Base-by-base conservation (phyloP, 2,113 vertebrate species). In the Ammodytes dubius region DNA sequence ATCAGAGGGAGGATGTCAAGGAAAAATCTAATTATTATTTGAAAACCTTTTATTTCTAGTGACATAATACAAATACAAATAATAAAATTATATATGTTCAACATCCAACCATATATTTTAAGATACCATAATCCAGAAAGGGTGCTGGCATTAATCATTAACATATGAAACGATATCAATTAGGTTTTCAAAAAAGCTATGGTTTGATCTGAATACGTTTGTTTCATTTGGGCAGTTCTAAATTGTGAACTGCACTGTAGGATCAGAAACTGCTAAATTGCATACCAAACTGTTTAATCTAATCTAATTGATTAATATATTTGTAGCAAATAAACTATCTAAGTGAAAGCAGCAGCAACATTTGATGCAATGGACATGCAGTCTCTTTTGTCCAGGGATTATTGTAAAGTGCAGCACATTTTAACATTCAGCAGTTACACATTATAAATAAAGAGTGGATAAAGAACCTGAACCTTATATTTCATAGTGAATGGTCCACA, bases 401-500 rank as follows among this genome's bases (percentile, higher is more conserved):
- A 59, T 27, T 50, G 67, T 7, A 40, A 58, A 73, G 19, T 50
- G 58, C n/a, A 43, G 40, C 11, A 56, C 15, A 56, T 54, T 19
- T 46, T 61, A 11, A 57, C n/a, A n/a, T 68, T 70, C 10, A 75
- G 10, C 56, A 52, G 53, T 15, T 53, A 37, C 50, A 65, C 15
- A 17, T 39, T 61, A 37, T 67, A 49, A 72, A 58, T 3, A 46
- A 19, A 77, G 17, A 49, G 35, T 17, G 6, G 50, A 39, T 40
- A 56, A 6, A 72, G 19, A 60, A 71, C 13, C 14, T 72, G 46
- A 69, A 71, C 61, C 4, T 7, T 7, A 58, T 61, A 54, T 72
- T 70, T 68, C 27, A 72, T 5, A 56, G 10, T 66, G n/a, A 81
- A 76, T 75, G 77, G 60, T 71, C 61, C 14, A 14, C 54, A 15